A percentile compares a stretch with the other conserved stretches of the same genome.
phyloP scores from a whole-genome alignment of 2,888 invertebrate genomes.

The Timema podura region DNA sequence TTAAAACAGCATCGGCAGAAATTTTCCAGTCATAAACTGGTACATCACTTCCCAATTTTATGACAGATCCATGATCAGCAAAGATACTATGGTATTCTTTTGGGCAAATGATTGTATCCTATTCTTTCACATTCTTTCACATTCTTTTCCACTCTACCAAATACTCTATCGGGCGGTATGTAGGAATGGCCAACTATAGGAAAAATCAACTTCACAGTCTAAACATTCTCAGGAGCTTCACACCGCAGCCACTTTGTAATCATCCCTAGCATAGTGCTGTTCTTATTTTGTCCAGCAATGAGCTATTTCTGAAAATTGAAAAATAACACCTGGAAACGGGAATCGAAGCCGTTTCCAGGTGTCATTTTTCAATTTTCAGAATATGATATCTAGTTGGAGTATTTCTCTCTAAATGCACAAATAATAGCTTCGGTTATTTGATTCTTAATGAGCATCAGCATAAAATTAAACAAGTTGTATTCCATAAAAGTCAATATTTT shows the following conservation, averaged over 20 bases:
- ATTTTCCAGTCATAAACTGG: neutral
- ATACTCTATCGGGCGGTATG: neutral
- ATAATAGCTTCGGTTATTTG: too few species aligned
- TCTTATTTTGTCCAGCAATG: neutral
- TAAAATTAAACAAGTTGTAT: neutral
- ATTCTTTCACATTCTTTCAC: neutral
- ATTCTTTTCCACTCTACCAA: neutral
- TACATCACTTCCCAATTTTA: neutral
- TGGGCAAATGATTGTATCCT: neutral
- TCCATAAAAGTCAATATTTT: neutral
- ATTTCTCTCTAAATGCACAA: too few species aligned
- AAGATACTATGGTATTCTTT: constrained; percentile 2
- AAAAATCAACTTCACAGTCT: neutral
- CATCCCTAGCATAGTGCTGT: neutral
- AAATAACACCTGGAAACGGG: too few species aligned
- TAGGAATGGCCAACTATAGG: neutral
- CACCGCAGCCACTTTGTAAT: neutral
- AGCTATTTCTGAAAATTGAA: too few species aligned
- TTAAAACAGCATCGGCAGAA: neutral
- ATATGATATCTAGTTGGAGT: too few species aligned
- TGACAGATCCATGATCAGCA: neutral
- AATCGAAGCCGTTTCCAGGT: too few species aligned
- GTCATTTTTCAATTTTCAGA: too few species aligned
- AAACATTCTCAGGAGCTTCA: neutral
- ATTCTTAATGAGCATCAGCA: neutral